These are phyloP conservation scores for Pelobates fuscus DNA, from an alignment of 2,113 vertebrate genomes.

Conservation along the genomic window DNA sequence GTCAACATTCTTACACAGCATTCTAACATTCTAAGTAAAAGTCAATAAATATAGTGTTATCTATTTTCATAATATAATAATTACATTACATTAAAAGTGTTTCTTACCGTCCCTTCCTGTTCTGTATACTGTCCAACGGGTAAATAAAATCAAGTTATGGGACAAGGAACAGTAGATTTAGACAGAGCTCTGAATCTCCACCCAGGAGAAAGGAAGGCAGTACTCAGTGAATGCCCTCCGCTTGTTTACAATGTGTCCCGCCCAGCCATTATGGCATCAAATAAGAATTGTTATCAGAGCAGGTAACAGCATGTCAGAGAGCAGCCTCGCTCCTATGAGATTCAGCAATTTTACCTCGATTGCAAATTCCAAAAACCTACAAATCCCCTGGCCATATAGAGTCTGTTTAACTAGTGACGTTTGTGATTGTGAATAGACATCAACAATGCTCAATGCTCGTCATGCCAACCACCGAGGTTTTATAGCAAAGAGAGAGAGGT, in stretches of 20 bases:
- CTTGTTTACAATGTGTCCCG: constrained; percentile 18
- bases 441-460: constrained; percentile 6
- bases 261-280: constrained; percentile 14
- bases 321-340: neutral
- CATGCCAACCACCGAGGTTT: neutral
- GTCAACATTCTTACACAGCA: too few species aligned
- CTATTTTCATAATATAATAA: too few species aligned
- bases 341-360: neutral
- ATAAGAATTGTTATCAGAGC: neutral
- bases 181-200: constrained; percentile 17
- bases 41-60: too few species aligned
- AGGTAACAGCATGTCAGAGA: constrained; percentile 32
- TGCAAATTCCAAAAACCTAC: constrained; percentile 1
- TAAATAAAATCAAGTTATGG: neutral
- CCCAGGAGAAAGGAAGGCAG: constrained; percentile 25
- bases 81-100: too few species aligned
- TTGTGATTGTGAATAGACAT: neutral
- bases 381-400: neutral
- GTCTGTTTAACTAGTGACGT: neutral
- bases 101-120: constrained; percentile 26
- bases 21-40: too few species aligned
- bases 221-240: neutral
- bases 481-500: neutral
- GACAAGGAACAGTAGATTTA: constrained; percentile 2
- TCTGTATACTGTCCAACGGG: neutral